Conservation (phyloP, 2,888 invertebrate genomes). For the Caenorhabditis sp. region DNA sequence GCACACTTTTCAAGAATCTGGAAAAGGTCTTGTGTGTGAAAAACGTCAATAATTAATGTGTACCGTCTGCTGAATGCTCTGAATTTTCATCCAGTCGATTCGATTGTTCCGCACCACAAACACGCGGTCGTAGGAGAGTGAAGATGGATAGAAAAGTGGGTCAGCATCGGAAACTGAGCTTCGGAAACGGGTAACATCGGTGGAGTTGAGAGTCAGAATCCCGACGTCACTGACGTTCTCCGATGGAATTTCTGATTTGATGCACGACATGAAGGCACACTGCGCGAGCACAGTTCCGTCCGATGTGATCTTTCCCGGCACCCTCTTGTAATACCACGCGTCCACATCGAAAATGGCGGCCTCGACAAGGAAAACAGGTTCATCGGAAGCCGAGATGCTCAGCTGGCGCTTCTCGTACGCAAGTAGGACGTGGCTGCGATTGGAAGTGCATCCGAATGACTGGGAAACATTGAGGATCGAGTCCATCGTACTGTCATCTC, state of each 20-base stretch:
- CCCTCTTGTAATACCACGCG: constrained; percentile 56
- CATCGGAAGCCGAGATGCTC: not conserved
- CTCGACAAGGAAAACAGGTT: constrained; percentile 13
- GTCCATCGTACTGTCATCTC: constrained; percentile 7
- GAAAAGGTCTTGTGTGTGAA: too few relatives aligned
- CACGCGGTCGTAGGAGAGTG: constrained; percentile 29
- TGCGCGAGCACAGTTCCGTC: constrained; percentile 34
- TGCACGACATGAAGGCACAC: constrained; percentile 41
- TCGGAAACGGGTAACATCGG: constrained; percentile 11
- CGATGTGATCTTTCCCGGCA: constrained; percentile 14
- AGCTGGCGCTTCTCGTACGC: constrained; percentile 11
- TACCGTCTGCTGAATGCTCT: constrained; percentile 41
- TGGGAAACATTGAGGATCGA: constrained; percentile 36
- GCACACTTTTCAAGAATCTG: constrained; percentile 44
- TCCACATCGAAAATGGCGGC: constrained; percentile 50
- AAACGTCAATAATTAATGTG: too few relatives aligned
- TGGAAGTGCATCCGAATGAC: constrained; percentile 15
- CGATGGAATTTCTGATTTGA: constrained; percentile 15
- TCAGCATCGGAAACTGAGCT: constrained; percentile 52
- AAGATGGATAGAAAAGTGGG: constrained; percentile 54
- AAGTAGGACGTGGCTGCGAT: constrained; percentile 28
- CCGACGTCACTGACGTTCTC: constrained; percentile 25
- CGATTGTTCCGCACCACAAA: constrained; percentile 10
- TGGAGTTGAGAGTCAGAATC: constrained; percentile 15
- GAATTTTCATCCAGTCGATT: constrained; percentile 23